These are phyloP conservation scores for Ciona savignyi DNA, from an alignment of 23 tunicate species.

Conservation along the genomic window DNA sequence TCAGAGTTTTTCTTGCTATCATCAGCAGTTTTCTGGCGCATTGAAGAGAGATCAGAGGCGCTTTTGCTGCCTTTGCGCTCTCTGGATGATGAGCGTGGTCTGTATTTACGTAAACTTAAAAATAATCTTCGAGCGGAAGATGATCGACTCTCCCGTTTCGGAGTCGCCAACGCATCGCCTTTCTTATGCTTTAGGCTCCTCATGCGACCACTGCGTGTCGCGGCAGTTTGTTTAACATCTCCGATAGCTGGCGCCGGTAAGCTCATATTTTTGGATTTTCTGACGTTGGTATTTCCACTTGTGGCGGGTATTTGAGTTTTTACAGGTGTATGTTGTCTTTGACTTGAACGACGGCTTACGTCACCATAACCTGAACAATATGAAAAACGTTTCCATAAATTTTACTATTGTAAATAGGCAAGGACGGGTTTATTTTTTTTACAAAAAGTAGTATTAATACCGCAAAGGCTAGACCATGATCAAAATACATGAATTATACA, in stretches of 20 bases:
- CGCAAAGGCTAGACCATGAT: too few relatives aligned
- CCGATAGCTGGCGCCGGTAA: neutral
- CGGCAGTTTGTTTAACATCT: neutral
- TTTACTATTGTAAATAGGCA: too few relatives aligned
- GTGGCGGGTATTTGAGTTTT: neutral
- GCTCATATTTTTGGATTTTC: neutral
- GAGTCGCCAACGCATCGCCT: neutral
- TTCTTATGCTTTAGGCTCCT: constrained; percentile 38
- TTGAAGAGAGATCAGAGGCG: neutral
- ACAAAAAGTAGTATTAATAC: too few relatives aligned
- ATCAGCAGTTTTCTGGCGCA: neutral
- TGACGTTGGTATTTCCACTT: neutral
- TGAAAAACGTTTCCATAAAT: too few relatives aligned
- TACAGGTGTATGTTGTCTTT: neutral
- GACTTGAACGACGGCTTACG: neutral
- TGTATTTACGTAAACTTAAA: constrained; percentile 58
- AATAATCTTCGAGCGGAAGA: constrained; percentile 70
- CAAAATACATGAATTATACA: too few relatives aligned
- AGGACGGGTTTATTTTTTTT: too few relatives aligned
- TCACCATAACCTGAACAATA: neutral
- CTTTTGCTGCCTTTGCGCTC: constrained; percentile 20
- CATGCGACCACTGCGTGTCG: constrained; percentile 29
- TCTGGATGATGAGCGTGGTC: constrained; percentile 64
- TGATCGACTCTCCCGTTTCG: constrained; percentile 23
- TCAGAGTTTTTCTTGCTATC: constrained; percentile 13